Evolutionary conservation across 2,888 invertebrate genomes (phyloP).

Genomic region (Perithous albicinctus): DNA sequence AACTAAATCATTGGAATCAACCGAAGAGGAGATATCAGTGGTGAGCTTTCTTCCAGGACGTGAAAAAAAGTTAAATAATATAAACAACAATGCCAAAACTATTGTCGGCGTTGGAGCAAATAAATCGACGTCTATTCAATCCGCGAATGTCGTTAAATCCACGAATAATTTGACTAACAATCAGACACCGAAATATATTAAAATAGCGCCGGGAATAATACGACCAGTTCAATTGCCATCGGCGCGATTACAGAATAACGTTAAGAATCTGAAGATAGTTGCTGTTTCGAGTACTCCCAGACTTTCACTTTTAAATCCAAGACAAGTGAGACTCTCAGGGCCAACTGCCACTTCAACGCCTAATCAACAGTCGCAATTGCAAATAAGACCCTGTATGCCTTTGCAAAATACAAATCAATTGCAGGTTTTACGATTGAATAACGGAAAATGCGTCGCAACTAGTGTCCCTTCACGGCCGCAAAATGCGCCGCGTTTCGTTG

Average conservation of each 20-base stretch:
- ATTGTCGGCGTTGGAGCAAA: neutral
- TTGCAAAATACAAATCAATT: conserved; percentile 10
- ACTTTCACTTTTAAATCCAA: too few species aligned
- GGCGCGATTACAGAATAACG: neutral
- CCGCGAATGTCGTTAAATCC: neutral
- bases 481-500: neutral
- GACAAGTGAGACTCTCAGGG: neutral
- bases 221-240: neutral
- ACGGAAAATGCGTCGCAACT: conserved; percentile 8
- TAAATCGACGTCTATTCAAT: neutral
- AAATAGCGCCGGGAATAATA: neutral
- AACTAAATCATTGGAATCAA: neutral
- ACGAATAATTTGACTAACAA: neutral
- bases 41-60: conserved; percentile 1
- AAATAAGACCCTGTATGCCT: neutral
- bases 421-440: conserved; percentile 15
- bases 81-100: neutral
- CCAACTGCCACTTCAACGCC: neutral
- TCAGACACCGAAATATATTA: neutral
- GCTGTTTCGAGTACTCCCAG: neutral
- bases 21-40: conserved; percentile 7
- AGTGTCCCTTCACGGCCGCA: neutral
- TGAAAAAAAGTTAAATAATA: neutral
- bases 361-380: neutral
- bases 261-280: neutral